Conservation (phyloP, 2,888 invertebrate genomes). For the Formica aserva region DNA sequence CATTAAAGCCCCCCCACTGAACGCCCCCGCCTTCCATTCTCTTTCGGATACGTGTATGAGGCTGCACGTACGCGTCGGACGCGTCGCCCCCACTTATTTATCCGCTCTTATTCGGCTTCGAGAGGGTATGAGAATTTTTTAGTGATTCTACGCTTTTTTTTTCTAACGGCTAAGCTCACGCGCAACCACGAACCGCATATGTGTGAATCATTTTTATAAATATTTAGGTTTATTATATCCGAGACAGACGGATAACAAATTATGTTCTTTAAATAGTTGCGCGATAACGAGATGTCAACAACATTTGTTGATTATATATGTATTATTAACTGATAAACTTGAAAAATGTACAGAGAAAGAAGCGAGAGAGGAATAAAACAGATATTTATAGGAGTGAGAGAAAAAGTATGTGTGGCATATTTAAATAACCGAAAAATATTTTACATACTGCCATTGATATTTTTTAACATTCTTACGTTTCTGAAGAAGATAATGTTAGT, state of each 20-base stretch:
- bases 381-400: neutral
- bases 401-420: neutral
- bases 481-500: neutral
- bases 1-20: constrained; percentile 87
- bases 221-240: constrained; percentile 1
- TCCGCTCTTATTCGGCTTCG: constrained; percentile 56
- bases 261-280: neutral
- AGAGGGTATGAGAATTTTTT: constrained; percentile 59
- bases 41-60: constrained; percentile 66
- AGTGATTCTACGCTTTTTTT: constrained; percentile 68
- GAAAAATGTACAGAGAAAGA: neutral
- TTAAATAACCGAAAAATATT: neutral
- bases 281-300: neutral
- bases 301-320: neutral
- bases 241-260: constrained; percentile 15
- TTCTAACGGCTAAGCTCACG: constrained; percentile 31
- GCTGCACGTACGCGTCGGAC: constrained; percentile 50
- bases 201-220: constrained; percentile 58
- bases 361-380: neutral
- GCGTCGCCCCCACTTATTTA: constrained; percentile 65
- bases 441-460: neutral
- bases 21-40: constrained; percentile 85
- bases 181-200: neutral
- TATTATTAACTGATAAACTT: neutral
- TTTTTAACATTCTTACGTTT: neutral